These are phyloP conservation scores for Probosciger aterrimus DNA, from an alignment of 2,113 vertebrate species.

Conservation along the genomic window DNA sequence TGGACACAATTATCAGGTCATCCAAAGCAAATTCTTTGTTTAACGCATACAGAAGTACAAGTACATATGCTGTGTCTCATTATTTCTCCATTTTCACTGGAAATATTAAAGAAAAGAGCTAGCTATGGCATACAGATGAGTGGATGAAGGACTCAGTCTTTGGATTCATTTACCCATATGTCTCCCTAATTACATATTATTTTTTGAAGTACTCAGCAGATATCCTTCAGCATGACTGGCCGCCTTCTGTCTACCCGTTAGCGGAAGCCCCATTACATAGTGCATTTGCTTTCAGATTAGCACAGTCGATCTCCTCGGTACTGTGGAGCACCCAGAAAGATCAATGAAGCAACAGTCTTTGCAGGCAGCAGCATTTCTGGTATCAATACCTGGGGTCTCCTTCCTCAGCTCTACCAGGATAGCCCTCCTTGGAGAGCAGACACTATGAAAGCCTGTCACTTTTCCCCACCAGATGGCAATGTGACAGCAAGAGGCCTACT, in stretches of 20 bases:
- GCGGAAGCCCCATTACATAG: not conserved
- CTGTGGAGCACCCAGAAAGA: not conserved
- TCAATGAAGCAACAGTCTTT: not conserved
- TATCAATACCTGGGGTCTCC: not conserved
- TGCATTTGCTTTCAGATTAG: not conserved
- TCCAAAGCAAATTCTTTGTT: not conserved
- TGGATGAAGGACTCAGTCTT: not conserved
- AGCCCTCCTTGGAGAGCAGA: not conserved
- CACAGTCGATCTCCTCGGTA: accelerated
- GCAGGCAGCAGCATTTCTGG: not conserved
- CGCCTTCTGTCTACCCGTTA: not conserved
- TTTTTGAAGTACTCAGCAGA: not conserved
- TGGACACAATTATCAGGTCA: not conserved
- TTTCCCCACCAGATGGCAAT: constrained; percentile 44
- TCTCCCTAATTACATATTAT: not conserved
- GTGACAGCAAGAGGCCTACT: constrained; percentile 5
- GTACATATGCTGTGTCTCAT: not conserved
- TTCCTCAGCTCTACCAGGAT: not conserved
- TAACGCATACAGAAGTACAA: not conserved
- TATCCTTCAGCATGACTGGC: not conserved
- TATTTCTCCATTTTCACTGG: not conserved
- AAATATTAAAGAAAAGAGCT: not conserved
- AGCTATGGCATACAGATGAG: not conserved
- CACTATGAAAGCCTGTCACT: not conserved
- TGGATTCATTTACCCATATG: not conserved